These are phyloP conservation scores for Marronus borbonicus DNA, from an alignment of 2,888 invertebrate genomes.

Conservation along the genomic window DNA sequence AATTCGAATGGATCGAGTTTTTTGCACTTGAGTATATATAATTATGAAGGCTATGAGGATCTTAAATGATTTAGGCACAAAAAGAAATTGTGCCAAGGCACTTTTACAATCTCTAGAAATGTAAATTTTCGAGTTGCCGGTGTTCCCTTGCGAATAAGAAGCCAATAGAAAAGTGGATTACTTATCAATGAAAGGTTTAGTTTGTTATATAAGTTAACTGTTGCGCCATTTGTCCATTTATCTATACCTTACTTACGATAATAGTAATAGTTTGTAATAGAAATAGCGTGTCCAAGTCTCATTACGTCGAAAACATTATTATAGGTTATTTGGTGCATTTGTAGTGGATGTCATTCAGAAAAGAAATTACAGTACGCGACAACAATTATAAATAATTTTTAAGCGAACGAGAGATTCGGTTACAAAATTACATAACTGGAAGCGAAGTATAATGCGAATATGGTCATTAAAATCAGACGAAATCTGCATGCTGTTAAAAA, in stretches of 20 bases:
- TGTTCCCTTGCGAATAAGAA: neutral
- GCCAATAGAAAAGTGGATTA: neutral
- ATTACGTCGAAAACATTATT: neutral
- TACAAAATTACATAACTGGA: constrained; percentile 7
- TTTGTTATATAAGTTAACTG: neutral
- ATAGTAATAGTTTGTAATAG: neutral
- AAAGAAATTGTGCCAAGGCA: no score
- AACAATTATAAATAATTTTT: constrained; percentile 1
- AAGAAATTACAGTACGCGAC: constrained; percentile 12
- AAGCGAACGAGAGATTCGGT: neutral
- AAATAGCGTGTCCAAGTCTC: neutral
- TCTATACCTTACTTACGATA: neutral
- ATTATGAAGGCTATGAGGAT: no score
- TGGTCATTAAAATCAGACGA: neutral
- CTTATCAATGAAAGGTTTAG: neutral
- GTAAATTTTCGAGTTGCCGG: no score
- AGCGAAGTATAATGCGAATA: neutral
- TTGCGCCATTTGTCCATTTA: neutral
- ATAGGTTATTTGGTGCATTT: neutral
- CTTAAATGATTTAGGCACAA: no score
- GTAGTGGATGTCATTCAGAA: neutral
- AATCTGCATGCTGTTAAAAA: neutral
- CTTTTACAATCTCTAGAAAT: no score
- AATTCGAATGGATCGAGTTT: no score
- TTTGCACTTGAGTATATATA: no score